Conservation (phyloP, 2,888 invertebrate genomes). For the Odontocerum albicorne region DNA sequence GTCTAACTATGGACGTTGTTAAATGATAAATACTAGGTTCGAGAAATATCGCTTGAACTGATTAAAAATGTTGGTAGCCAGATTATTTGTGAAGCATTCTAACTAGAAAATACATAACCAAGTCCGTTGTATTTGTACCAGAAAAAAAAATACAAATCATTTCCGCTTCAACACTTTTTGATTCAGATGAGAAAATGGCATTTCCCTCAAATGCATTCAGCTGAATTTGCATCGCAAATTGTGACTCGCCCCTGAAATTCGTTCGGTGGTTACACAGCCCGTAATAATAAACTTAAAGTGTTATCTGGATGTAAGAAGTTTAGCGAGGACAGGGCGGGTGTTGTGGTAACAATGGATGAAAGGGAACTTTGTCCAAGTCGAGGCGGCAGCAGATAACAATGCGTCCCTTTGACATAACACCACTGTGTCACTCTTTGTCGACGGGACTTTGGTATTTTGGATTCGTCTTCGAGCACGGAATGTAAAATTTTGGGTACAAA, state of each 20-base stretch:
- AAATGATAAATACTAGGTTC: no score
- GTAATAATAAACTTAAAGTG: conserved; percentile 18
- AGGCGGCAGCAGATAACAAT: conserved; percentile 29
- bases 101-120: no score
- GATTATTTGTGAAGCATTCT: no score
- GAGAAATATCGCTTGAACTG: no score
- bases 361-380: conserved; percentile 34
- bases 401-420: conserved; percentile 29
- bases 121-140: no score
- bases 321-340: conserved; percentile 10
- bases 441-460: conserved; percentile 7
- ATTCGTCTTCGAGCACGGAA: conserved; percentile 7
- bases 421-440: conserved; percentile 25
- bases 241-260: not conserved
- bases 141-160: no score
- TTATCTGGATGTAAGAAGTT: conserved; percentile 34
- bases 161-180: conserved; percentile 6
- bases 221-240: conserved; percentile 16
- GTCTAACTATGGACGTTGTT: no score
- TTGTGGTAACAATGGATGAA: conserved; percentile 27
- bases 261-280: conserved; percentile 6
- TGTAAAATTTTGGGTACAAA: no score
- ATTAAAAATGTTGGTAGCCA: no score
- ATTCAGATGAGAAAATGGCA: conserved; percentile 1
- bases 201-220: conserved; percentile 10